phyloP scores from a whole-genome alignment of 2,797 vertebrate species.

The Sebastes steindachneri region DNA sequence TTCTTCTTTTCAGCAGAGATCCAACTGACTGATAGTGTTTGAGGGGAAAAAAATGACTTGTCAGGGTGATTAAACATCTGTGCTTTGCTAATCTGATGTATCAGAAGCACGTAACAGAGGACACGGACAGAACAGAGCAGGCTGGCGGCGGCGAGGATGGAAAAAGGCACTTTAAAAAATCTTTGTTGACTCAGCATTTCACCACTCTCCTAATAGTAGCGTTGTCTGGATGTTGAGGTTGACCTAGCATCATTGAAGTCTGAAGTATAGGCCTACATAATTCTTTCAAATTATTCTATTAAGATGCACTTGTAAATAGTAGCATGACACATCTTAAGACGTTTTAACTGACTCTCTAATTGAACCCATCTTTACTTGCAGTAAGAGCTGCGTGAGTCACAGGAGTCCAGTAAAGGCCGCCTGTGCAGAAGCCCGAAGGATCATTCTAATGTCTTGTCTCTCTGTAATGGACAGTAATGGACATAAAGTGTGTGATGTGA shows the following conservation, averaged over 20 bases:
- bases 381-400: slow-evolving; percentile 57
- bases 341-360: slow-evolving; percentile 48
- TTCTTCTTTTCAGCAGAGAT: slow-evolving; percentile 32
- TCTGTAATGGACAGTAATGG: slow-evolving; percentile 57
- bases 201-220: background rate
- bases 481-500: slow-evolving; percentile 26
- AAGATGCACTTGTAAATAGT: slow-evolving; percentile 36
- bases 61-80: slow-evolving; percentile 22
- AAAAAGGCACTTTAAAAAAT: slow-evolving; percentile 4
- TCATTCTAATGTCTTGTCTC: slow-evolving; percentile 13
- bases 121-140: background rate
- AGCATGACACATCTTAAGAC: slow-evolving; percentile 31
- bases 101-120: background rate
- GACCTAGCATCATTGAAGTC: background rate
- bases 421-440: background rate
- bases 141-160: background rate
- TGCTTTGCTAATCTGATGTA: slow-evolving; percentile 42
- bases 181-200: slow-evolving; percentile 31
- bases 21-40: slow-evolving; percentile 38
- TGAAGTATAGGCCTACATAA: background rate
- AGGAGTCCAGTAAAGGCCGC: slow-evolving; percentile 44
- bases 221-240: slow-evolving; percentile 3
- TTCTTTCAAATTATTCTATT: slow-evolving; percentile 35
- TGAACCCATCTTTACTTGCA: slow-evolving; percentile 40
- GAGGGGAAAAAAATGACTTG: slow-evolving; percentile 35